Evolutionary conservation across 2,113 vertebrate genomes (phyloP), one percentile per base, ranked within the genome.

Genomic region (Brachirus orientalis): DNA sequence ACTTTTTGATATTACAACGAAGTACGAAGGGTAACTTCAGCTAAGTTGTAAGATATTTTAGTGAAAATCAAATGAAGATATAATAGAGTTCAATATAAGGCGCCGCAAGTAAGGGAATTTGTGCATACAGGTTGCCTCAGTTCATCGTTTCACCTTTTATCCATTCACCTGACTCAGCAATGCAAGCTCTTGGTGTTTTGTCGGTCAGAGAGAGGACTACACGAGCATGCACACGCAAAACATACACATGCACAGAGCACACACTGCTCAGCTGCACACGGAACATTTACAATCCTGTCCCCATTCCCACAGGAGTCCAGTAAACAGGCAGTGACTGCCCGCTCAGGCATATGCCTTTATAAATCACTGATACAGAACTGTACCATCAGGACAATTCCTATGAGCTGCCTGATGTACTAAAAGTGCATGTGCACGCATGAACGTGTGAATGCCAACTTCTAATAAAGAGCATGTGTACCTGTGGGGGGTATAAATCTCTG

Each of bases 271-370:
- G 67, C 79, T 63, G 65, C 72, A 69, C 52, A 46, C 36, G 51
- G 71, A 83, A 52, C 76, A 84, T 88, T 85, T 83, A 78, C 86
- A 86, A 60, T 70, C 73, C 67, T 79, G 77, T 85, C 79, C 75
- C 83, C 62, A 86, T 89, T 89, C 87, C 86, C 90, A 89, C 89
- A 86, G 82, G 69, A 86, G 80, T 79, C 72, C 75, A 63, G 80
- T 75, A 80, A 88, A 90, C 64, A 80, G 67, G 80, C 64, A 80
- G 67, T 10, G 55, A 83, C 41, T 82, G 66, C 59, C 60, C 10
- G 16, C 72, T 83, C 57, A 79, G 77, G 66, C 76, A 73, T 74
- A 62, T 41, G 79, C 71, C 72, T 80, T 85, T 86, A 86, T 90
- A 90, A 91, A 90, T 90, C 82, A 89, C 76, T 43, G 54, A 63